These are phyloP conservation scores for Acrossocheilus wenchowensis DNA, from an alignment of 2,797 vertebrate genomes.

Conservation along the genomic window DNA sequence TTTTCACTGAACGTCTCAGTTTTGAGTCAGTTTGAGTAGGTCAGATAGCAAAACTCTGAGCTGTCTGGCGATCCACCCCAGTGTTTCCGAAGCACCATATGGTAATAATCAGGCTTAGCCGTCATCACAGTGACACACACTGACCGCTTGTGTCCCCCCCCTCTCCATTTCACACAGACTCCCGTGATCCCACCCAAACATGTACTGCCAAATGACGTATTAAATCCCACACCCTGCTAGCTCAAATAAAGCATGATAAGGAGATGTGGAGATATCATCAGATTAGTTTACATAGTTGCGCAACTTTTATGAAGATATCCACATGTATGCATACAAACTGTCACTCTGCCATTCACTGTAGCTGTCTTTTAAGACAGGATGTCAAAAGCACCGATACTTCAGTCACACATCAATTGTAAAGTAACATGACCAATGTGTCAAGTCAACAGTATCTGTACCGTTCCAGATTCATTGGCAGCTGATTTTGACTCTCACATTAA, in stretches of 20 bases:
- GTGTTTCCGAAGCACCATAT: constrained; percentile 16
- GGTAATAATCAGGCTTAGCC: constrained; percentile 30
- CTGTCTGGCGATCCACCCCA: background rate
- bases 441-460: background rate
- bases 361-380: background rate
- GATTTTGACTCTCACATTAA: background rate
- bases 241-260: constrained; percentile 17
- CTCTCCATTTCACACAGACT: constrained; percentile 1
- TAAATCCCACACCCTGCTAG: constrained; percentile 40
- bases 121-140: constrained; percentile 40
- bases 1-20: background rate
- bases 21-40: background rate
- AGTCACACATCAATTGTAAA: background rate
- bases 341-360: background rate
- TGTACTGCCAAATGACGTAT: constrained; percentile 15
- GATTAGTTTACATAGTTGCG: background rate
- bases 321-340: background rate
- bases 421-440: background rate
- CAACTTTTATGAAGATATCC: background rate
- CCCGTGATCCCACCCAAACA: constrained; percentile 15
- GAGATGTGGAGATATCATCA: background rate
- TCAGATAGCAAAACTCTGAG: background rate
- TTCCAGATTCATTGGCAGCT: background rate
- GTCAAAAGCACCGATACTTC: background rate
- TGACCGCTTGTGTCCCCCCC: background rate